Evolutionary conservation across 1,140 invertebrate genomes (phyloP).

Genomic region (Druon quercuslanigerum): DNA sequence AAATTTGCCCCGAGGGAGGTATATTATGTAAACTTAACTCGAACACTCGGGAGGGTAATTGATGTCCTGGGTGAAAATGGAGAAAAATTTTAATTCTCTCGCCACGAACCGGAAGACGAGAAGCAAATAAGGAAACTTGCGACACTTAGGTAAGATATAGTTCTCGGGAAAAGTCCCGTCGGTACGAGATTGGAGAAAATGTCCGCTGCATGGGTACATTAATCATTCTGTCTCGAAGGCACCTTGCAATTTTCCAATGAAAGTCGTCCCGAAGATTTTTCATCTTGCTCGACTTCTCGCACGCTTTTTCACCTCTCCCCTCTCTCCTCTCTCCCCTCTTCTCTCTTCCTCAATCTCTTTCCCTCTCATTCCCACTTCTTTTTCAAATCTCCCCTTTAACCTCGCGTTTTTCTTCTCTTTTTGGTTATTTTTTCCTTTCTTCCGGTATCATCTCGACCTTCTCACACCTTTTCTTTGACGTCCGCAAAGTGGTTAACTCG

Average conservation of each 20-base stretch:
- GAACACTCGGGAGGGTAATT: background rate
- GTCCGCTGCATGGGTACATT: conserved; percentile 46
- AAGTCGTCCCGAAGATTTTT: conserved; percentile 17
- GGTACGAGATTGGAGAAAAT: conserved; percentile 35
- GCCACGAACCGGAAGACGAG: conserved; percentile 26
- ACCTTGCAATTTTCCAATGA: conserved; percentile 55
- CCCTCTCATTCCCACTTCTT: conserved; percentile 7
- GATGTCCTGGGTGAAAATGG: conserved; percentile 4
- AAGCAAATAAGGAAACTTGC: conserved; percentile 42
- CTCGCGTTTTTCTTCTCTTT: conserved; percentile 19
- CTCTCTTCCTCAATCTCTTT: conserved; percentile 32
- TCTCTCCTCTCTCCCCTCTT: background rate
- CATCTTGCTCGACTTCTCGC: conserved; percentile 9
- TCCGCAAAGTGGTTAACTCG: conserved; percentile 48
- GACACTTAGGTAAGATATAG: conserved; percentile 32
- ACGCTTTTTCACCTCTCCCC: conserved; percentile 16
- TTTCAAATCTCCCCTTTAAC: background rate
- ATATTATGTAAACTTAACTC: background rate
- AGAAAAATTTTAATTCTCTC: conserved; percentile 25
- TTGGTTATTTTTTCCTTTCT: background rate
- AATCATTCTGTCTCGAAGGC: conserved; percentile 57
- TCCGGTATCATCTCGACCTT: conserved; percentile 32
- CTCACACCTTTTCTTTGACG: conserved; percentile 25
- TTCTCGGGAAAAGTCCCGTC: conserved; percentile 25
- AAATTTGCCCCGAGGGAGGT: background rate